Conservation (phyloP, 2,797 vertebrate genomes). For the Sebastolobus altivelis region DNA sequence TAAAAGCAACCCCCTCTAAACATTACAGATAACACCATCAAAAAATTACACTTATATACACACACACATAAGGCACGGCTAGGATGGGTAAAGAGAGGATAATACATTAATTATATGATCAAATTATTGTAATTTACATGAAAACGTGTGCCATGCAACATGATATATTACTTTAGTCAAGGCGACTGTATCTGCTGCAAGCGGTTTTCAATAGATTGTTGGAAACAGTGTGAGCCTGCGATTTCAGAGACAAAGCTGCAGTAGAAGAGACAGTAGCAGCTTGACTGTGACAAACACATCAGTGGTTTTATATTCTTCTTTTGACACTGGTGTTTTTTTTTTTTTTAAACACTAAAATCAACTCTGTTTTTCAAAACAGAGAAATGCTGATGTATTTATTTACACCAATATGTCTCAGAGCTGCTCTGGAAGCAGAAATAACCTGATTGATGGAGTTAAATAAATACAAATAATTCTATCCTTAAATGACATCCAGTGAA, state of each 20-base stretch:
- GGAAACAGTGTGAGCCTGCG: constrained; percentile 16
- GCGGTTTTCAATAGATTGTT: constrained; percentile 44
- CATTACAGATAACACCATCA: constrained; percentile 34
- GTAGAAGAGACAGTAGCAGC: constrained; percentile 16
- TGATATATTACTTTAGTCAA: constrained; percentile 30
- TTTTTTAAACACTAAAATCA: background rate
- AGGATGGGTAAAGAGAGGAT: background rate
- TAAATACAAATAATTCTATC: background rate
- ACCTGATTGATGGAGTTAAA: background rate
- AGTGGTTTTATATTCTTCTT: constrained; percentile 6
- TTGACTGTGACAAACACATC: constrained; percentile 20
- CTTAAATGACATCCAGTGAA: background rate
- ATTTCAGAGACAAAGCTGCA: constrained; percentile 37
- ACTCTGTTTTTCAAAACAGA: background rate
- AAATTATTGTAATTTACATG: constrained; percentile 14
- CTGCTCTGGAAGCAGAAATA: background rate
- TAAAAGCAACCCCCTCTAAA: constrained; percentile 43
- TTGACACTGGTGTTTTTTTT: background rate
- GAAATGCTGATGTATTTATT: background rate
- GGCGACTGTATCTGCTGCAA: constrained; percentile 1
- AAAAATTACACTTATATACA: constrained; percentile 11
- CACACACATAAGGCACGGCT: background rate
- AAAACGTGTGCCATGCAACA: constrained; percentile 11
- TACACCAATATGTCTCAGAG: background rate
- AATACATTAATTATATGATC: constrained; percentile 28